Base-by-base conservation (phyloP, 2,113 vertebrate species). In the Protobothrops mucrosquamatus region DNA sequence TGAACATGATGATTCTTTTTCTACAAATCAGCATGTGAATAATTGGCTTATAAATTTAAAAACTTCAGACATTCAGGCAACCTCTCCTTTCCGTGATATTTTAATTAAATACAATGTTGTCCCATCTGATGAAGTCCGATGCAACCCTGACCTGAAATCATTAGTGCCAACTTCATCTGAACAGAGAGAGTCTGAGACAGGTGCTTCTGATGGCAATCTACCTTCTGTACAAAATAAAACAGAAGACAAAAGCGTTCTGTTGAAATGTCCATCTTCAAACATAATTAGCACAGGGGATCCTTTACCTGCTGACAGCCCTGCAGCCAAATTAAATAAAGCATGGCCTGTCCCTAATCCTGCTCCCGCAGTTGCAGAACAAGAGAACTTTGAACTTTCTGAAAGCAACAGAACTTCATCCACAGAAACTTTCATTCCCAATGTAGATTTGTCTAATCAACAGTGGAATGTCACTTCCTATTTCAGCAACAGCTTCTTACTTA, bases 1-100 rank as follows among this genome's bases (percentile, higher is more conserved):
- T 92, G 69, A 94, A 89, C 95, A 94, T 92, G 95, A 96, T 56
- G 94, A 94, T 22, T 88, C 94, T 89, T 93, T 95, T 91, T 96
- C 93, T 93, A 97, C 97, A 96, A 96, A 95, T 52, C 94, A 94
- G 0, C 97, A 95, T 95, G 95, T 97, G 94, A 98, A 97, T 94
- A 97, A 97, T 92, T 97, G 97, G 95, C 95, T 97, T 61, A 95
- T 94, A 94, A 97, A 98, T 87, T 92, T 95, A 95, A 92, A 96
- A 94, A 85, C 57, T 8, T 96, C 96, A 23, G 92, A 96, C 92
- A 92, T 90, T 94, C 96, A 95, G 90, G 59, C 85, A 74, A 14
- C 39, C 24, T 91, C 92, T 91, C 95, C 96, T 95, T 91, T 93
- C 92, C 94, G 96, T 91, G 94, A 95, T 94, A 94, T 93, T 94